Percentiles rank a stretch among this genome's conserved stretches.
phyloP scores from a whole-genome alignment of 2,113 vertebrate species.

The Microcebus murinus region DNA sequence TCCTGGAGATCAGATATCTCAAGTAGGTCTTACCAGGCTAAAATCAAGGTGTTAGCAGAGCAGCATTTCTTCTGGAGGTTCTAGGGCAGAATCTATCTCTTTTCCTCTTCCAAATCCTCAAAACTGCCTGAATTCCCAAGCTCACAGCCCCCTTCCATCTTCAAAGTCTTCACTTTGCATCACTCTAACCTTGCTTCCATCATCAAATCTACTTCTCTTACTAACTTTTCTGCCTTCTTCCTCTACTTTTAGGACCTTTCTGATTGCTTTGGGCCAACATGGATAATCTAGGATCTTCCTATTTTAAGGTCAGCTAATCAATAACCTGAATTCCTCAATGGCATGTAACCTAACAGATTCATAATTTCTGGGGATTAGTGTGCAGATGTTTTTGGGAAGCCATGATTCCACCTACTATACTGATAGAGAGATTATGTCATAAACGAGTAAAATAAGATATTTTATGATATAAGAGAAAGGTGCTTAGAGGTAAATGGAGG shows the following conservation, averaged over 20 bases:
- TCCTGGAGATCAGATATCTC: background rate
- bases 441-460: background rate
- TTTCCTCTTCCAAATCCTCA: background rate
- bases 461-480: background rate
- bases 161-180: background rate
- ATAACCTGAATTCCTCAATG: background rate
- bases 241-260: background rate
- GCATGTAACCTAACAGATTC: background rate
- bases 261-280: background rate
- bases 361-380: background rate
- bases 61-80: background rate
- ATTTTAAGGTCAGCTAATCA: background rate
- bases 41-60: background rate
- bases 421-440: background rate
- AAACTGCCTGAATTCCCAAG: no score
- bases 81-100: no score
- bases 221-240: background rate
- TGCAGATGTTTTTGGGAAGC: background rate
- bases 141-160: accelerated
- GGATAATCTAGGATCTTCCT: background rate
- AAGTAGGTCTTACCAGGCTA: background rate
- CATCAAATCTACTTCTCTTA: background rate
- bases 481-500: background rate
- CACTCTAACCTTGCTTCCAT: background rate
- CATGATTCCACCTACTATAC: background rate